Base-by-base conservation (phyloP, 2,797 vertebrate species). In the Alectoris magna region DNA sequence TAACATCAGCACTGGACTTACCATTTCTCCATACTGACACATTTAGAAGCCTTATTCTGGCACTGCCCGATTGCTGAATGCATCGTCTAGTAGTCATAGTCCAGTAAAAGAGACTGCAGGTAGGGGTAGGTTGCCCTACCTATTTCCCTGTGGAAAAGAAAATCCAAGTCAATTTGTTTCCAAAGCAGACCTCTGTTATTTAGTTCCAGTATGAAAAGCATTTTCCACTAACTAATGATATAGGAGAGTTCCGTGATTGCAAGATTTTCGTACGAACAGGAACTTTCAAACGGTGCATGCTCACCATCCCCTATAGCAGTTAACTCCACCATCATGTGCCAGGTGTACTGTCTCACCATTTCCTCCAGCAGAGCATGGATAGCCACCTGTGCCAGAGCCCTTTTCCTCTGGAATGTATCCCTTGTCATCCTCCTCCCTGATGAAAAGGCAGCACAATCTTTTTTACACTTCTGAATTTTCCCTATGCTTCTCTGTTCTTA, bases 91-190 rank as follows among this genome's bases (percentile, higher is more conserved):
- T 9, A 39, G 22, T 39, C 29, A 24, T 26, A 15, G 31, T 24
- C 11, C 24, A 49, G 46, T 51, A 41, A 39, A 31, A 63, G 36
- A 39, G 48, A 16, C 48, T 8, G 22, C 22, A n/a, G 26, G 12
- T 12, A 10, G 31, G 27, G 38, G 46, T 34, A 22, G 63, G 8
- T 15, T 78, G 39, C 14, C 18, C 11, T 2, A 9, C 41, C 4
- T 82, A 87, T 83, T 89, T 76, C 16, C n/a, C 17, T 31, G 38
- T 77, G 76, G 41, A 58, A 49, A 72, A 31, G 34, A 46, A 83
- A 91, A 83, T 51, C 49, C 29, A 49, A 23, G 0, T 18, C 5
- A 17, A 41, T 63, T 63, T 19, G 9, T 70, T 70, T 89, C 56
- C 68, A 70, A 69, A 84, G 4, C 19, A 48, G 13, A 56, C 31